phyloP scores from a whole-genome alignment of 2,888 invertebrate genomes.

The Azorinus chamasolen region DNA sequence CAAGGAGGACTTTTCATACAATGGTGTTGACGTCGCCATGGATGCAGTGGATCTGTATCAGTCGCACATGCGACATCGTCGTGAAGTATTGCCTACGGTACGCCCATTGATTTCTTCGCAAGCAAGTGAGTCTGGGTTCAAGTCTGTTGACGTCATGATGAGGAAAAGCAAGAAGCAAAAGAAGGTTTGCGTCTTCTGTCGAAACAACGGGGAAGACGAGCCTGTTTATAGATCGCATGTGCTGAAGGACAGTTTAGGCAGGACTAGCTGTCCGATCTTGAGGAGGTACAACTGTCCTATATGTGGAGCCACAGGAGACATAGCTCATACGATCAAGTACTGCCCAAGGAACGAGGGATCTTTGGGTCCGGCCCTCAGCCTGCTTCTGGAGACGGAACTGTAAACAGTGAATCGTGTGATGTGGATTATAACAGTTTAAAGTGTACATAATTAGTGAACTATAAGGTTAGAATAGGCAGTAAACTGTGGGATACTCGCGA shows the following conservation, averaged over 20 bases:
- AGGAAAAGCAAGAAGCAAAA: conserved; percentile 55
- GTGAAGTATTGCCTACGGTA: too few species aligned
- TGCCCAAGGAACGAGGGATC: conserved; percentile 87
- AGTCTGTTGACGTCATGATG: conserved; percentile 49
- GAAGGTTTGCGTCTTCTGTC: conserved; percentile 91
- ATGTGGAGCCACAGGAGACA: conserved; percentile 90
- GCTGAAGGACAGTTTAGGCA: conserved; percentile 90
- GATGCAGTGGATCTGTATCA: conserved; percentile 72
- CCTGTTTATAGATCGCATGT: conserved; percentile 90
- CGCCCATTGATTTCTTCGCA: background rate
- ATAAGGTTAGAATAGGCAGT: too few species aligned
- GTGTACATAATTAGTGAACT: too few species aligned
- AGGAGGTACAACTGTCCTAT: conserved; percentile 91
- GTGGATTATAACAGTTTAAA: too few species aligned
- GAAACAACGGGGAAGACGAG: conserved; percentile 91
- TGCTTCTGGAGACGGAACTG: background rate
- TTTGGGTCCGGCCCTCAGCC: conserved; percentile 17
- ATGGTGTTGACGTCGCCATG: conserved; percentile 67
- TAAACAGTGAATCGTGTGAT: too few species aligned
- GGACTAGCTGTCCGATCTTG: conserved; percentile 91
- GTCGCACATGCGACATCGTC: conserved; percentile 52
- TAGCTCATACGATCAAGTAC: conserved; percentile 92
- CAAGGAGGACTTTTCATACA: conserved; percentile 62
- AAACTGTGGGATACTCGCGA: too few species aligned
- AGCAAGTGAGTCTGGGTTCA: conserved; percentile 12